Base-by-base conservation (phyloP, 2,797 vertebrate species). In the Hyperoplus lanceolatus region DNA sequence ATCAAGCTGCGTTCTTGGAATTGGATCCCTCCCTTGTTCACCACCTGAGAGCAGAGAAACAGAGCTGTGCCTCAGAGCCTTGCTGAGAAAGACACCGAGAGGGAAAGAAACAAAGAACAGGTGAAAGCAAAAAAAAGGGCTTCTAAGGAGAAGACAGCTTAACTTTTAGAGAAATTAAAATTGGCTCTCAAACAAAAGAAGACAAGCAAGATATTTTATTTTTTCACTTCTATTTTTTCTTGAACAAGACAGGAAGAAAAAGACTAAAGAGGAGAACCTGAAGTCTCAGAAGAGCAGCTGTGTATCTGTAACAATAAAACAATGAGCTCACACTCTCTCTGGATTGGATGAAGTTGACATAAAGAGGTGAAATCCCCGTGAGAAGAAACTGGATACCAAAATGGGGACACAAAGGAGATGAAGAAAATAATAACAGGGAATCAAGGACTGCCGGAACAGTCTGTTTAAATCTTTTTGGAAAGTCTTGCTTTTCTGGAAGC, bases 41-140 rank as follows among this genome's bases (percentile, higher is more conserved):
- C 90, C 90, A 94, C 93, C 92, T 94, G 94, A 91, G 92, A 90
- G 84, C 38, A 1, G 83, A 89, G 87, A 88, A 87, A 85, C 84
- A 87, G 85, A 90, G 80, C 86, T 86, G 84, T 83, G 82, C 70
- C 88, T 89, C 88, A 79, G 85, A 93, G 84, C 80, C 83, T 83
- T 73, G 75, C 56, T 29, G 74, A 85, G 72, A 63, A 18, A 83
- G 75, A 63, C 48, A 51, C 45, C 73, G 46, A 45, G 74, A 81
- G 65, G 60, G 53, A 59, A 6, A 56, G 39, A 57, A 77, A 79
- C 79, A 76, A 76, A 80, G 77, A 79, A 70, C 88, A 86, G 82
- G 82, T 87, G 86, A 87, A 83, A 78, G 42, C 51, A 64, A 77
- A 75, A 80, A 75, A 69, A 71, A 12, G 16, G 8, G 49, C 62